Base-by-base conservation (phyloP, 2,113 vertebrate genomes). In the Pterocles orientalis region DNA sequence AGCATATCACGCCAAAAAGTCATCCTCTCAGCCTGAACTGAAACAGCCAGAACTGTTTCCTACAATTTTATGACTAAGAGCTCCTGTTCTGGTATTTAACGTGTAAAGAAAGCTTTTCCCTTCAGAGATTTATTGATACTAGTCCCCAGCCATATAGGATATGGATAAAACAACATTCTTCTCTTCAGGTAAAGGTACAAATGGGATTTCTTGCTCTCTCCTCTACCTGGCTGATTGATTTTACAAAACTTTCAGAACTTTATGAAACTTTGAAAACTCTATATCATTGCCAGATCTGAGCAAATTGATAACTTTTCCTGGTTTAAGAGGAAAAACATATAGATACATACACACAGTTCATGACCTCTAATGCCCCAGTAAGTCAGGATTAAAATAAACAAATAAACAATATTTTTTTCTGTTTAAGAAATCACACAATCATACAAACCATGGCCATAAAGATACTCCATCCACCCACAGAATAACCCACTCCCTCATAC, bases 111-210 rank as follows among this genome's bases (percentile, higher is more conserved):
- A 79, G 10, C 3, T 79, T 82, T 82, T 61, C 6, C 25, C n/a
- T 43, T 82, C 29, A 56, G 36, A 58, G 39, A 53, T 53, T 31
- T 71, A 54, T 62, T 54, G 14, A 24, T 47, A 51, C 34, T 18
- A 26, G 14, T 58, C 29, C 47, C 23, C 43, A 87, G 0, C 8
- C 8, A 10, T 6, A 53, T 0, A 73, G 34, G 23, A 41, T 2
- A 0, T 17, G 9, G 31, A 43, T 57, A 80, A 76, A 28, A 65
- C 41, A 79, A 47, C 4, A 28, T 53, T 25, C 6, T 69, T 82
- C 28, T 61, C 47, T 79, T 61, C 62, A 57, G 10, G 51, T 64
- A 69, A 34, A 61, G 16, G 64, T 39, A 62, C 15, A 66, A 57
- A 28, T 25, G 31, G 69, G 21, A 71, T 29, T n/a, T 72, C 39